Conservation (phyloP, 1,140 invertebrate genomes). For the Pomacea maculata region DNA sequence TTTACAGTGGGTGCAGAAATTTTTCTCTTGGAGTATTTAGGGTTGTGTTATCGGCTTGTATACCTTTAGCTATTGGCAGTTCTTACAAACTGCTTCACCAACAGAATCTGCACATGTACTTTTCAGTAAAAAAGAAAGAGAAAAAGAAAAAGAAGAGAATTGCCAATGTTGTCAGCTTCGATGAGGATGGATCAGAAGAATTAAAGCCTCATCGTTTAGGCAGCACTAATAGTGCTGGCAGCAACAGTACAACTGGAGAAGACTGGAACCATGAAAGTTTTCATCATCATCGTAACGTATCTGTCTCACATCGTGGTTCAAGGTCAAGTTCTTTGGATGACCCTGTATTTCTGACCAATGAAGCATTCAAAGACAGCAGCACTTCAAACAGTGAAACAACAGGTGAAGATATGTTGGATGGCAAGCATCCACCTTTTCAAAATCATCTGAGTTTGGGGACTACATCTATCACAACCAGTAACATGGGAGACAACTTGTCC, state of each 20-base stretch:
- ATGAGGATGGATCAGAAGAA: slow-evolving; percentile 66
- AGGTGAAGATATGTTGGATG: no score
- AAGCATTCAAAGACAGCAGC: no score
- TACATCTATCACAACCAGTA: slow-evolving; percentile 18
- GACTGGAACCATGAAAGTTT: neutral
- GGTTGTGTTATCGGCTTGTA: neutral
- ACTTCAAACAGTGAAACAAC: no score
- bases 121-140: slow-evolving; percentile 62
- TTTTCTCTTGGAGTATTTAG: neutral
- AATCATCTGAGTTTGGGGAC: slow-evolving; percentile 18
- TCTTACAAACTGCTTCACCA: neutral
- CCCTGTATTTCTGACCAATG: no score
- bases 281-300: no score
- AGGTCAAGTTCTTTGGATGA: no score
- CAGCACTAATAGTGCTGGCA: slow-evolving; percentile 25
- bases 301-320: no score
- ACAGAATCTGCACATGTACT: neutral
- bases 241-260: slow-evolving; percentile 9
- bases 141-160: slow-evolving; percentile 71
- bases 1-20: no score
- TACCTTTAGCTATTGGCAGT: neutral
- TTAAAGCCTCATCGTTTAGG: slow-evolving; percentile 6
- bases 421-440: neutral
- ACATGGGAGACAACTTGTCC: slow-evolving; percentile 12
- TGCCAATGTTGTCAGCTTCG: slow-evolving; percentile 74